Evolutionary conservation across 2,113 vertebrate species (phyloP).

Genomic region (Hydrolagus affinis): DNA sequence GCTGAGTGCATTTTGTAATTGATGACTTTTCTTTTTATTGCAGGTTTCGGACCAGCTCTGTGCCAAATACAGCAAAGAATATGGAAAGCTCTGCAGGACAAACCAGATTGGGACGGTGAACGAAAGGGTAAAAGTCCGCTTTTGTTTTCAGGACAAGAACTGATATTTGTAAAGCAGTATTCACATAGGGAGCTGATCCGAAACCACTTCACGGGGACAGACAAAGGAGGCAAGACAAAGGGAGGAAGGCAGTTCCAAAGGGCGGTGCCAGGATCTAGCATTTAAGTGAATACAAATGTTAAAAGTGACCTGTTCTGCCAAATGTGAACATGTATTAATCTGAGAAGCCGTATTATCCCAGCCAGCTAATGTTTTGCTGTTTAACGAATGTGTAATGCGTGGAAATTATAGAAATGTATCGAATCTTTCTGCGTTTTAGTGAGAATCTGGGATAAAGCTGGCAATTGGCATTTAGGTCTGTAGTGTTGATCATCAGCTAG

Average conservation of each 20-base stretch:
- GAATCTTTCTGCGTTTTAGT: too few species aligned
- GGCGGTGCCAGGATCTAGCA: too few species aligned
- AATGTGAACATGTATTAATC: background rate
- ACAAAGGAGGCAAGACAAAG: too few species aligned
- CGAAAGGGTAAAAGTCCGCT: slow-evolving; percentile 66
- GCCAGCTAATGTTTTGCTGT: too few species aligned
- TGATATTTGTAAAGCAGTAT: background rate
- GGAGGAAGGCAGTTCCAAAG: too few species aligned
- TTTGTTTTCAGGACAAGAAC: background rate
- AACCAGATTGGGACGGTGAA: slow-evolving; percentile 98
- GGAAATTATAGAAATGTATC: too few species aligned
- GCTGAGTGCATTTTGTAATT: background rate
- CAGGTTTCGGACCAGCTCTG: slow-evolving; percentile 94
- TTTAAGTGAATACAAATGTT: background rate
- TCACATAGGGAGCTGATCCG: background rate
- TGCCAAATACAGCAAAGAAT: slow-evolving; percentile 97
- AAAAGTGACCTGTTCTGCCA: background rate
- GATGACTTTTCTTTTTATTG: slow-evolving; percentile 2
- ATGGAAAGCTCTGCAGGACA: slow-evolving; percentile 89
- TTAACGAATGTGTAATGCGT: too few species aligned
- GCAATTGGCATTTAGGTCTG: too few species aligned
- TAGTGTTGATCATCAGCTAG: too few species aligned
- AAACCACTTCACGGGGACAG: background rate
- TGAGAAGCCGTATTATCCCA: background rate
- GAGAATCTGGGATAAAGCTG: too few species aligned